phyloP scores from a whole-genome alignment of 2,113 vertebrate genomes.

The Microcebus tavaratra region DNA sequence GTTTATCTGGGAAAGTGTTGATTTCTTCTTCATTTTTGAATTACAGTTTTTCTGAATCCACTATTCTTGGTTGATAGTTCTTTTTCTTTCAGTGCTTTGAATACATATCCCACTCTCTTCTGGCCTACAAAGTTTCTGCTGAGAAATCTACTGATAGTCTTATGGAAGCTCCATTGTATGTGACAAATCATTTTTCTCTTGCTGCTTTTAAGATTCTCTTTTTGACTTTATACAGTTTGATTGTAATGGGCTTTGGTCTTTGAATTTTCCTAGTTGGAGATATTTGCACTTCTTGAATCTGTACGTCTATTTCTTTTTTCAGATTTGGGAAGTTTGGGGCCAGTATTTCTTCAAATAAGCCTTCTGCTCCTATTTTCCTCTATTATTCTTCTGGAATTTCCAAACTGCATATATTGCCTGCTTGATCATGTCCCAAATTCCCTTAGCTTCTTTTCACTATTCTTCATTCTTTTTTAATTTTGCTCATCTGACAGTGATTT shows the following conservation, averaged over 20 bases:
- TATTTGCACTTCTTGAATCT: background rate
- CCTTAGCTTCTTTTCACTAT: background rate
- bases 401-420: background rate
- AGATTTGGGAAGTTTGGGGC: background rate
- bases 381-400: background rate
- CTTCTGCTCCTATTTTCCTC: too few relatives aligned
- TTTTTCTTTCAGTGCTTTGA: background rate
- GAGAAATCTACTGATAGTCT: background rate
- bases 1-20: background rate
- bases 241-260: background rate
- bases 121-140: background rate
- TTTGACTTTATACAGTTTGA: background rate
- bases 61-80: background rate
- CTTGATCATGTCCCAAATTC: background rate
- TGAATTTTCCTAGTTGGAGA: background rate
- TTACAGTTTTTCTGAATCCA: background rate
- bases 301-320: background rate
- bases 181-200: background rate
- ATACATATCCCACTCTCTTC: background rate
- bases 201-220: background rate
- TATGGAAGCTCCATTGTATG: background rate
- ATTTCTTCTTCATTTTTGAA: background rate
- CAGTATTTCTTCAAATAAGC: background rate
- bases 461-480: background rate
- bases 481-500: background rate